Conservation (phyloP, 2,888 invertebrate species). For the Pachliopta kotzebuea region DNA sequence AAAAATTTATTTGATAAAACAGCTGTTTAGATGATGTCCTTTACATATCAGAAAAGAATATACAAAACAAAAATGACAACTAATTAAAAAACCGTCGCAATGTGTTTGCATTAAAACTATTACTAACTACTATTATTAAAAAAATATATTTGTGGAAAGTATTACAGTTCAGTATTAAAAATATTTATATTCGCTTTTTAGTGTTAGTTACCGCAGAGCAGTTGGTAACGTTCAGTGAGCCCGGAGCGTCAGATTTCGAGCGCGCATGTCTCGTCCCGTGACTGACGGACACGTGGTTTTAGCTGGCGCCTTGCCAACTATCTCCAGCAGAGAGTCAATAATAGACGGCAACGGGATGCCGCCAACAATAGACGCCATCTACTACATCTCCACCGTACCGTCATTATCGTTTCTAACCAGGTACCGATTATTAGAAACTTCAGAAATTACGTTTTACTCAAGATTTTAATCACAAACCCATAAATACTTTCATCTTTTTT, state of each 20-base stretch:
- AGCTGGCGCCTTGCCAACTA: slow-evolving; percentile 74
- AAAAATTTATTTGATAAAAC: neutral
- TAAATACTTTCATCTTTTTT: no score
- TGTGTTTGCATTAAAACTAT: neutral
- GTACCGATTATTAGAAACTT: slow-evolving; percentile 9
- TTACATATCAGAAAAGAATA: neutral
- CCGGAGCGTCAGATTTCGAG: slow-evolving; percentile 46
- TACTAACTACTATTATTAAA: no score
- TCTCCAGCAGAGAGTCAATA: slow-evolving; percentile 80
- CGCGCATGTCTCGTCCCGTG: slow-evolving; percentile 68
- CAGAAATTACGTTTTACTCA: neutral
- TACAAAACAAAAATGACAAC: neutral
- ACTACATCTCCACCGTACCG: slow-evolving; percentile 28
- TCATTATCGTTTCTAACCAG: slow-evolving; percentile 9
- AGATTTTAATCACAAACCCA: no score
- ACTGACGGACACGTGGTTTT: slow-evolving; percentile 72
- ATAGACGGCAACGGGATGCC: slow-evolving; percentile 78
- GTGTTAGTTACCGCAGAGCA: slow-evolving; percentile 9
- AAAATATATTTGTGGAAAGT: no score
- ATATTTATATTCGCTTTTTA: slow-evolving; percentile 3
- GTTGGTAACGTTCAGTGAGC: slow-evolving; percentile 39
- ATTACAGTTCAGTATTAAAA: neutral
- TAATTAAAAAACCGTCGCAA: neutral
- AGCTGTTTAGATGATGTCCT: neutral
- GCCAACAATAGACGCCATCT: slow-evolving; percentile 77